Conservation (phyloP, 1,140 invertebrate genomes). For the Paralvinella palmiformis region DNA sequence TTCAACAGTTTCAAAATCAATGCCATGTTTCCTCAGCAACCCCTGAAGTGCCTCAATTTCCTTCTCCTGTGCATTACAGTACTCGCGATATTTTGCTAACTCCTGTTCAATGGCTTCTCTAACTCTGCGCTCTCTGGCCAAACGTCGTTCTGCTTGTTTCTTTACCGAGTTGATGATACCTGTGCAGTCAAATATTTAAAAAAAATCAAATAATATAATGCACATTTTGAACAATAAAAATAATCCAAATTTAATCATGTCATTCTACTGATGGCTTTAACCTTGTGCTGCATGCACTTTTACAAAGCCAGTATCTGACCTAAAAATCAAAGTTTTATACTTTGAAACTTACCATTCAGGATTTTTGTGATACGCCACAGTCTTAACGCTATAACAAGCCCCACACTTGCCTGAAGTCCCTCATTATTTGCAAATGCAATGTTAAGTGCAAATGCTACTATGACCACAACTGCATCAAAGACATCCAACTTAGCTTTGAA, state of each 20-base stretch:
- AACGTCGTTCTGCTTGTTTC: conserved; percentile 42
- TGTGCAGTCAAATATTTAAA: conserved; percentile 19
- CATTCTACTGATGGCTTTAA: no score
- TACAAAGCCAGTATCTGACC: not conserved
- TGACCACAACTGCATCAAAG: conserved; percentile 48
- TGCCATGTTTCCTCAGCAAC: conserved; percentile 35
- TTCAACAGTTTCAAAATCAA: conserved; percentile 26
- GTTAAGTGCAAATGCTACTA: conserved; percentile 48
- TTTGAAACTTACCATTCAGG: conserved; percentile 40
- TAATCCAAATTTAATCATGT: no score
- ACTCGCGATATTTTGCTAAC: conserved; percentile 42
- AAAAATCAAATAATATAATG: not conserved
- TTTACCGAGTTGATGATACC: conserved; percentile 49
- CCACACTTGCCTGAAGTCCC: conserved; percentile 35
- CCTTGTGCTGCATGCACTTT: no score
- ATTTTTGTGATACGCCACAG: conserved; percentile 47
- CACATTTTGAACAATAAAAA: not conserved
- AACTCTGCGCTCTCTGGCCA: conserved; percentile 34
- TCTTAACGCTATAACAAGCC: conserved; percentile 43
- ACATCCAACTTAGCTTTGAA: conserved; percentile 48
- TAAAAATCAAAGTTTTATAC: not conserved
- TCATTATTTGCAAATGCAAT: conserved; percentile 37
- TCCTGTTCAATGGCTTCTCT: conserved; percentile 44
- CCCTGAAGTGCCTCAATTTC: conserved; percentile 37
- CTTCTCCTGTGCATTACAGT: conserved; percentile 36